Conservation (phyloP, 2,113 vertebrate genomes). For the Tympanuchus pallidicinctus region DNA sequence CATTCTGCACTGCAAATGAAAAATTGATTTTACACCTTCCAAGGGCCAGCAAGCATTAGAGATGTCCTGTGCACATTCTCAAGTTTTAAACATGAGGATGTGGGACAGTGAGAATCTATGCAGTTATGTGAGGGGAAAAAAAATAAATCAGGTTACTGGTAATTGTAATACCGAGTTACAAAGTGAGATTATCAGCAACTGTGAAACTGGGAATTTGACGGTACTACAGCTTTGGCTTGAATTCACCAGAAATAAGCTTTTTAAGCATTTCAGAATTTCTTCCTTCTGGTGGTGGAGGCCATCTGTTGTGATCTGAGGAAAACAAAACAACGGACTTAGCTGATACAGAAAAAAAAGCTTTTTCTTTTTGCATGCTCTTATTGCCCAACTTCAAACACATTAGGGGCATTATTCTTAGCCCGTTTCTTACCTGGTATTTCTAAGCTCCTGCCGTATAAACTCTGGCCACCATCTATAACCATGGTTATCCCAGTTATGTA, state of each 20-base stretch:
- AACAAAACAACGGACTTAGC: not conserved
- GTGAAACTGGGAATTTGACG: not conserved
- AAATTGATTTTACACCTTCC: not conserved
- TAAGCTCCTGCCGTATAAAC: slow-evolving; percentile 74
- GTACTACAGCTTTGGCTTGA: slow-evolving; percentile 66
- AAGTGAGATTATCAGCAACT: not conserved
- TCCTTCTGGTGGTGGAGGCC: slow-evolving; percentile 85
- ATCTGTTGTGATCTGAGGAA: slow-evolving; percentile 83
- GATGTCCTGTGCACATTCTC: not conserved
- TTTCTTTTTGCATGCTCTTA: not conserved
- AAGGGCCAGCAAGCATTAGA: not conserved
- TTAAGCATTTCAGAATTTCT: slow-evolving; percentile 81
- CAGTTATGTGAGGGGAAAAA: not conserved
- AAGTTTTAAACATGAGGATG: not conserved
- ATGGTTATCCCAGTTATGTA: slow-evolving; percentile 90
- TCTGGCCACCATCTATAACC: slow-evolving; percentile 87
- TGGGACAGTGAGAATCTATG: not conserved
- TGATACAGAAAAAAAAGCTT: not conserved
- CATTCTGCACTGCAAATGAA: not conserved
- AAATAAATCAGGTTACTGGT: not conserved
- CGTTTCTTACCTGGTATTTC: slow-evolving; percentile 83
- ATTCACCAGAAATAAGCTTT: slow-evolving; percentile 69
- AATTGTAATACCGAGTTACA: not conserved
- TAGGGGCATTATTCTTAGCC: not conserved
- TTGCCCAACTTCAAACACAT: not conserved